Percentiles rank a stretch among this genome's conserved stretches.
phyloP scores from a whole-genome alignment of 2,113 vertebrate genomes.

The Octodon degus region DNA sequence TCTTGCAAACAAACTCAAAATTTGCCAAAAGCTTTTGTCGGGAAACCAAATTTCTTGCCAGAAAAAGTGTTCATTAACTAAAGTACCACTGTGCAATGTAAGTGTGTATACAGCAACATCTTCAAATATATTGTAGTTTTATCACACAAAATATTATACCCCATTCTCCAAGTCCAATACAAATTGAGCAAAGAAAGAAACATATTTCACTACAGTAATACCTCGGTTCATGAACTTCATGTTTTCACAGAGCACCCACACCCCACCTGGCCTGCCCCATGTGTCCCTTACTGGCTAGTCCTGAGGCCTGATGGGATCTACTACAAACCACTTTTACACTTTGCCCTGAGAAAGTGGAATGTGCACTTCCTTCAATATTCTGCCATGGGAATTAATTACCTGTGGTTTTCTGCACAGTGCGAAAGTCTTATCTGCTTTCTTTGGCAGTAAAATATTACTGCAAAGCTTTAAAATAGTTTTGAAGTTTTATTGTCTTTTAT shows the following conservation, averaged over 20 bases:
- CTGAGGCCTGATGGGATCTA: background rate
- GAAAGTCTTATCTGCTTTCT: slow-evolving; percentile 75
- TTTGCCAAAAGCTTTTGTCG: background rate
- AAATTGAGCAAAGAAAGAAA: background rate
- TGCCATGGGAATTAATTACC: slow-evolving; percentile 72
- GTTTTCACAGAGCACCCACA: background rate
- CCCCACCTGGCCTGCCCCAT: background rate
- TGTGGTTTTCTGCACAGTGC: slow-evolving; percentile 60
- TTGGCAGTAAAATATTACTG: slow-evolving; percentile 64
- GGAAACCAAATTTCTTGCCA: background rate
- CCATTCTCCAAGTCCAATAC: background rate
- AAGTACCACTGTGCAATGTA: background rate
- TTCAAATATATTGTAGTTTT: background rate
- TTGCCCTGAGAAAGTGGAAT: slow-evolving; percentile 60
- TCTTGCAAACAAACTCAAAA: background rate
- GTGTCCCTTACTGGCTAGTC: background rate
- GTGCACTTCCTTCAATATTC: slow-evolving; percentile 3
- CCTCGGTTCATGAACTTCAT: background rate
- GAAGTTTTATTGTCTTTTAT: slow-evolving; percentile 76
- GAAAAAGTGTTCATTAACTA: background rate
- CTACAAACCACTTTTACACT: slow-evolving; percentile 6
- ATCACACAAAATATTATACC: background rate
- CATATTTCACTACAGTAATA: background rate
- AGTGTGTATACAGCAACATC: background rate
- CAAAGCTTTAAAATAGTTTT: slow-evolving; percentile 70